Conservation (phyloP, 2,113 vertebrate genomes). For the Piaya cayana region DNA sequence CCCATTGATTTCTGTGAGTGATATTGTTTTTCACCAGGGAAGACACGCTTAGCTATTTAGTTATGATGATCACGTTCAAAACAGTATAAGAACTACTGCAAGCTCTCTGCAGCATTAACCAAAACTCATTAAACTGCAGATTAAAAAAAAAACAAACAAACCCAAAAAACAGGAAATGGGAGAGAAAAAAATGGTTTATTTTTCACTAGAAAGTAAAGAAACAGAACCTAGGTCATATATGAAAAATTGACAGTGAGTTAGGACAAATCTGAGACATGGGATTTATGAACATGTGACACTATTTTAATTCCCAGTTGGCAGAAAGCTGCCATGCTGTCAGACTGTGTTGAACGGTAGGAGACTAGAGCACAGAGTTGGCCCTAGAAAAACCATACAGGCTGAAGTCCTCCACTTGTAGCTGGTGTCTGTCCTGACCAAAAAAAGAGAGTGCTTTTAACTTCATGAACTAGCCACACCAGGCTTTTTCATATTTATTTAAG, state of each 20-base stretch:
- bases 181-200: not conserved
- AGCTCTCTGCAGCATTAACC: not conserved
- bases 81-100: not conserved
- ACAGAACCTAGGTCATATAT: not conserved
- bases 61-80: not conserved
- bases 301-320: slow-evolving; percentile 1
- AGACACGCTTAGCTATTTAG: not conserved
- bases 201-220: not conserved
- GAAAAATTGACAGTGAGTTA: not conserved
- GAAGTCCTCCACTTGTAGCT: not conserved
- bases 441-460: not conserved
- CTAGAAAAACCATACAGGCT: not conserved
- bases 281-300: not conserved
- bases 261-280: not conserved
- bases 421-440: not conserved
- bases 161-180: accelerated
- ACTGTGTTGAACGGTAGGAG: not conserved
- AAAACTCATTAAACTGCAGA: not conserved
- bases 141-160: not conserved
- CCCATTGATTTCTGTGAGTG: not conserved
- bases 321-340: not conserved
- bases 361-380: not conserved
- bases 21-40: not conserved
- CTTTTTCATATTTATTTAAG: not conserved
- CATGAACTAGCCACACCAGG: not conserved